A percentile compares a stretch with the other conserved stretches of the same genome.
These are phyloP conservation scores for Microhierax caerulescens DNA, from an alignment of 2,797 vertebrate genomes.

Conservation along the genomic window DNA sequence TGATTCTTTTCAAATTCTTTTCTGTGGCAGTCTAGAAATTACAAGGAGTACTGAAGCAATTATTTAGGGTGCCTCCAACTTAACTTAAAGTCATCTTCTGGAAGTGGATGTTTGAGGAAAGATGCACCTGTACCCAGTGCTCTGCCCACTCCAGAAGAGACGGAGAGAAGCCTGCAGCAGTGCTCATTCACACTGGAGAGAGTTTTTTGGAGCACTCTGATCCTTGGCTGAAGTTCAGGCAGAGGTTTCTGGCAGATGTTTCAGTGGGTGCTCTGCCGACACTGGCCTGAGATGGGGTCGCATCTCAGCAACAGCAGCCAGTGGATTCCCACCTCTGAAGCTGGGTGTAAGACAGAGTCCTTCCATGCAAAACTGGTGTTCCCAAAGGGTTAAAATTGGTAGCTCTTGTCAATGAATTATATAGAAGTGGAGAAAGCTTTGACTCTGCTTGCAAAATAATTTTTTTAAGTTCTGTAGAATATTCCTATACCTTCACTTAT, in stretches of 20 bases:
- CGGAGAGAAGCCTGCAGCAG: neutral
- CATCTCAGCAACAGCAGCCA: accelerated
- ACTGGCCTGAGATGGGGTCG: neutral
- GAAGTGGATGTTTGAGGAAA: neutral
- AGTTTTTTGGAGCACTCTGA: neutral
- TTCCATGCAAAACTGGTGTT: neutral
- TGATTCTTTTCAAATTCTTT: neutral
- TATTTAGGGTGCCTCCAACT: neutral
- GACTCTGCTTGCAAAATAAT: neutral
- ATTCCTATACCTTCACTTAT: neutral
- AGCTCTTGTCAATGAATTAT: neutral
- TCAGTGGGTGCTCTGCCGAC: neutral
- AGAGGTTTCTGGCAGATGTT: neutral
- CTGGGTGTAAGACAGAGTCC: neutral
- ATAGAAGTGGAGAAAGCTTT: neutral
- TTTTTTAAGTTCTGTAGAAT: neutral
- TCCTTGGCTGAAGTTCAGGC: neutral
- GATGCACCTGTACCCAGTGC: neutral
- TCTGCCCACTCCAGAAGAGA: neutral
- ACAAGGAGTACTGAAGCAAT: neutral
- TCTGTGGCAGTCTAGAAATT: neutral
- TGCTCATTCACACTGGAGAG: neutral
- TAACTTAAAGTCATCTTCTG: neutral
- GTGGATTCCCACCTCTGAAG: neutral
- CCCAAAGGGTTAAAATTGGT: neutral